phyloP scores from a whole-genome alignment of 2,797 vertebrate genomes.

The Furcifer pardalis region DNA sequence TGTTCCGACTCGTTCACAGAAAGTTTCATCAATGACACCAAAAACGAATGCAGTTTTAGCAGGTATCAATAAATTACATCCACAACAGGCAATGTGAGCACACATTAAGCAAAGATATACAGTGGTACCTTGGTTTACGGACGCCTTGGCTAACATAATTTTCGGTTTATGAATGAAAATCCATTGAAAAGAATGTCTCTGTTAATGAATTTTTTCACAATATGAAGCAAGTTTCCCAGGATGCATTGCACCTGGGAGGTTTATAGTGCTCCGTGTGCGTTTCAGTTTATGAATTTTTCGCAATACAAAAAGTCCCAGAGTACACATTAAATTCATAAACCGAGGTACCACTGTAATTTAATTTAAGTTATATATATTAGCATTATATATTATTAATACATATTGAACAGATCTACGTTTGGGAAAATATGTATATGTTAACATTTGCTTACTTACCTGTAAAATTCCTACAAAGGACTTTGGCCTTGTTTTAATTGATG shows the following conservation, averaged over 20 bases:
- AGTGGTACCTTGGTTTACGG: too few species aligned
- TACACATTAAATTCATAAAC: too few species aligned
- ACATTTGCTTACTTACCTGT: not conserved
- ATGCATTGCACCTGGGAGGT: too few species aligned
- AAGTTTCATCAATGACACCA: constrained; percentile 36
- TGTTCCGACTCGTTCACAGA: constrained; percentile 20
- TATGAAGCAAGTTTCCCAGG: too few species aligned
- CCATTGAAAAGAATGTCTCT: too few species aligned
- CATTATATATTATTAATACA: not conserved
- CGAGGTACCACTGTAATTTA: too few species aligned
- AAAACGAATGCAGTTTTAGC: constrained; percentile 39
- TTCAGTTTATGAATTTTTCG: too few species aligned
- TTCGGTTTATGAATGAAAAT: too few species aligned
- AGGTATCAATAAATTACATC: constrained; percentile 37
- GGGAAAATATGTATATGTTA: constrained; percentile 15
- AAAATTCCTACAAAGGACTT: not conserved
- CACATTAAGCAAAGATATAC: not conserved
- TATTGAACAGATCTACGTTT: not conserved
- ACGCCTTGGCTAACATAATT: too few species aligned
- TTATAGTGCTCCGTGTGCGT: too few species aligned
- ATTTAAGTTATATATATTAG: not conserved
- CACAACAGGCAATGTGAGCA: not conserved
- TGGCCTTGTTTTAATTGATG: not conserved
- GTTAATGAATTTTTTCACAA: too few species aligned
- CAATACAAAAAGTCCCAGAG: too few species aligned